phyloP scores from a whole-genome alignment of 1,140 invertebrate species.

The Drosophila watanabei region DNA sequence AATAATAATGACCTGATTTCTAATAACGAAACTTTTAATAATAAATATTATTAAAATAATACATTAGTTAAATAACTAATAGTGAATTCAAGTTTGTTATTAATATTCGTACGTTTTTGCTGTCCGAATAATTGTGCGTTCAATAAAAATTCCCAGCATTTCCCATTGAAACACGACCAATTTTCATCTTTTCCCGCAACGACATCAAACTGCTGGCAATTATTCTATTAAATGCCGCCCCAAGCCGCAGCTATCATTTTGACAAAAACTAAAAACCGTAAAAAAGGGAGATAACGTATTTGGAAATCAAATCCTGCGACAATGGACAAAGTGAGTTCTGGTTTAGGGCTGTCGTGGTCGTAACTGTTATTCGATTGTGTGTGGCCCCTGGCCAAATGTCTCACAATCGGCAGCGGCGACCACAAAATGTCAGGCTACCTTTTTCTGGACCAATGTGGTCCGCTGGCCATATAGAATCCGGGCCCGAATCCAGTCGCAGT shows the following conservation, averaged over 20 bases:
- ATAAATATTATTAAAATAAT: too few relatives aligned
- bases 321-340: slow-evolving; percentile 26
- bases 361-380: slow-evolving; percentile 45
- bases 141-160: neutral
- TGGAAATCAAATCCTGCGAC: slow-evolving; percentile 67
- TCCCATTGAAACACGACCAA: neutral
- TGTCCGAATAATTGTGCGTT: neutral
- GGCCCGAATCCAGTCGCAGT: slow-evolving; percentile 7
- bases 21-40: too few relatives aligned
- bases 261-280: neutral
- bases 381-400: slow-evolving; percentile 55
- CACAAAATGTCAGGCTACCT: slow-evolving; percentile 74
- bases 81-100: neutral
- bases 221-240: slow-evolving; percentile 20
- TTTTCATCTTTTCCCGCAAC: neutral
- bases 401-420: slow-evolving; percentile 61
- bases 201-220: slow-evolving; percentile 21
- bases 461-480: slow-evolving; percentile 15
- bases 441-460: slow-evolving; percentile 45
- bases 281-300: slow-evolving; percentile 34
- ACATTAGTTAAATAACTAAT: too few relatives aligned
- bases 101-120: neutral
- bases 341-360: slow-evolving; percentile 58
- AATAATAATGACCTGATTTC: too few relatives aligned
- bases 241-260: slow-evolving; percentile 18